phyloP scores from a whole-genome alignment of 2,113 vertebrate species.

The Microtus montanus region DNA sequence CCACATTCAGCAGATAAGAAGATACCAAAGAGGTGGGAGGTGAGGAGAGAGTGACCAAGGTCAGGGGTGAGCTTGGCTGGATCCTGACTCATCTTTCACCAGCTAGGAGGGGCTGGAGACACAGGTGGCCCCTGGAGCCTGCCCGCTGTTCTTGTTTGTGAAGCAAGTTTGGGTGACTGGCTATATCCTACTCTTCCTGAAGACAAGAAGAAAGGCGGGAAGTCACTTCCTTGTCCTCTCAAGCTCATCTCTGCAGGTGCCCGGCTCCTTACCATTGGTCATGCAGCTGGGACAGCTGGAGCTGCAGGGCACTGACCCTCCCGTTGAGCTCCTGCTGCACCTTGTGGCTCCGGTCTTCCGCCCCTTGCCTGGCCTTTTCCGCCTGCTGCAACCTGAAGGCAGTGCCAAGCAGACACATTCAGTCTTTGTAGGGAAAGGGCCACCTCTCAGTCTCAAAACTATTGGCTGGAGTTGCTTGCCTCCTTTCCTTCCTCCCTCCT shows the following conservation, averaged over 20 bases:
- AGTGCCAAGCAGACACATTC: not conserved
- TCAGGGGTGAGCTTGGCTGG: too few species aligned
- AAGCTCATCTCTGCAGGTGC: not conserved
- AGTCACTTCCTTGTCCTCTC: not conserved
- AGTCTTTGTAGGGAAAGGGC: not conserved
- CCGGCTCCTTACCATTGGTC: conserved; percentile 86
- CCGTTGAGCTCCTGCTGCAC: conserved; percentile 89
- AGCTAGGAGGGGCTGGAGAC: not conserved
- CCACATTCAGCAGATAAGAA: not conserved
- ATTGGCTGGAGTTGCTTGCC: not conserved
- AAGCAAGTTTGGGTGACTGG: not conserved
- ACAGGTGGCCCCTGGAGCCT: not conserved
- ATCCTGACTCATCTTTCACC: not conserved
- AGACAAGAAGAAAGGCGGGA: not conserved
- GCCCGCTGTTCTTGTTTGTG: not conserved
- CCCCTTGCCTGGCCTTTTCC: conserved; percentile 86
- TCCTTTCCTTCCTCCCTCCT: too few species aligned
- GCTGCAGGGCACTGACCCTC: conserved; percentile 86
- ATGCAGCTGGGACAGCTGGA: conserved; percentile 91
- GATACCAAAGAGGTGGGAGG: not conserved
- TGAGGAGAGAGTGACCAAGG: not conserved
- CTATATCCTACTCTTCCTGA: not conserved
- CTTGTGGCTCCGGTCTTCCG: conserved; percentile 88
- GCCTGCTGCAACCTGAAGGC: conserved; percentile 89
- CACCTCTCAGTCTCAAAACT: not conserved